Base-by-base conservation (phyloP, 2,113 vertebrate genomes). In the Excalfactoria chinensis region DNA sequence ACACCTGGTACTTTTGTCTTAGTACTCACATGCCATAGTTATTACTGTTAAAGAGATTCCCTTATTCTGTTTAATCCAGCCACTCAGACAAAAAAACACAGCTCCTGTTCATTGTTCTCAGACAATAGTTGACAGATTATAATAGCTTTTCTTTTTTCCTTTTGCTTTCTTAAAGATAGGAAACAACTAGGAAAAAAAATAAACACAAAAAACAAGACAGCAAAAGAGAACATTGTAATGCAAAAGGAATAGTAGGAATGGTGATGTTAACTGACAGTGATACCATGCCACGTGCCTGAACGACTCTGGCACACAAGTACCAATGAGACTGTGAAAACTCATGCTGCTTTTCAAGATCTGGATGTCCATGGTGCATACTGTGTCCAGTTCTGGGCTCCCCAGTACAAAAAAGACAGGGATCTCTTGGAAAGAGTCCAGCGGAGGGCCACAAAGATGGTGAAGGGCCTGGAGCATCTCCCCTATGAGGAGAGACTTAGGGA, bases 1-100 rank as follows among this genome's bases (percentile, higher is more conserved):
- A 64, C 46, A 91, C 87, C 75, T 80, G 58, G 28, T 85, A 35
- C 79, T 94, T 89, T 75, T 90, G n/a, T 86, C 70, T 72, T 86
- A 84, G 49, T 90, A 78, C 49, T 51, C 79, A 4, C 35, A n/a
- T 84, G 73, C 59, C 0, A 1, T 37, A 79, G 58, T 59, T 93
- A 4, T 81, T 86, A 53, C 68, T 74, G 71, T 58, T 92, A 30
- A 84, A 91, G 62, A 81, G 75, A 93, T 86, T 74, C 32, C 81
- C 67, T 69, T 80, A 94, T 84, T 74, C 34, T 84, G 70, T 66
- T 80, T 92, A 93, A 87, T 95, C 68, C 69, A 41, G 35, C 32
- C 72, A 69, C 35, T 84, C 66, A 49, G 35, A 68, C 43, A 84
- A 81, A 85, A 85, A 89, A 81, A 44, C 93, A 80, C 79, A 89